Evolutionary conservation across 1,140 invertebrate genomes (phyloP).

Genomic region (Bombus waltoni): DNA sequence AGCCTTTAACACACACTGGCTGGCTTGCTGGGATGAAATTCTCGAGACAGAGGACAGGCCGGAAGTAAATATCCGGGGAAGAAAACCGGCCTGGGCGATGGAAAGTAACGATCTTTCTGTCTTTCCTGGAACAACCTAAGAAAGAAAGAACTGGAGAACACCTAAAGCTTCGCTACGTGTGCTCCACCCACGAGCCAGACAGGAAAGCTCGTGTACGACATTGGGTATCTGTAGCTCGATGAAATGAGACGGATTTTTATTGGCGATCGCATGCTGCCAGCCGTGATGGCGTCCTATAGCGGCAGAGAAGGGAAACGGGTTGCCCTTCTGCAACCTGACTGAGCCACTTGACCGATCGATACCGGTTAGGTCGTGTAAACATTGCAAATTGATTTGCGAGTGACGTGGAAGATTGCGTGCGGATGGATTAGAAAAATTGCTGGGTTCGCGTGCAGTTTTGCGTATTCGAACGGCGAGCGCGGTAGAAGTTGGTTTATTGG

Average conservation of each 20-base stretch:
- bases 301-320: not conserved
- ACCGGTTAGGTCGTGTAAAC: constrained; percentile 15
- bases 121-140: constrained; percentile 51
- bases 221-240: not conserved
- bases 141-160: constrained; percentile 5
- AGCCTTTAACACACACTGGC: too few species aligned
- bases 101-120: constrained; percentile 62
- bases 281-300: not conserved
- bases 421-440: not conserved
- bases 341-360: not conserved
- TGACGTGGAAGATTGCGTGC: not conserved
- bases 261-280: not conserved
- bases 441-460: not conserved
- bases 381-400: constrained; percentile 19
- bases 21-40: constrained; percentile 53
- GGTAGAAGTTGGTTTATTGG: not conserved
- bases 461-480: not conserved
- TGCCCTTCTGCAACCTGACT: not conserved
- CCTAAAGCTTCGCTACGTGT: not conserved
- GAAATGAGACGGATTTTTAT: constrained; percentile 43
- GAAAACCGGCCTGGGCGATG: constrained; percentile 36
- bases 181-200: not conserved
- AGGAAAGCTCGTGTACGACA: constrained; percentile 5
- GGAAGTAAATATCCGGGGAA: constrained; percentile 62
- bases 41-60: constrained; percentile 39